Evolutionary conservation across 2,888 invertebrate genomes (phyloP), one percentile per base, ranked within the genome.

Genomic region (Neria commutata): DNA sequence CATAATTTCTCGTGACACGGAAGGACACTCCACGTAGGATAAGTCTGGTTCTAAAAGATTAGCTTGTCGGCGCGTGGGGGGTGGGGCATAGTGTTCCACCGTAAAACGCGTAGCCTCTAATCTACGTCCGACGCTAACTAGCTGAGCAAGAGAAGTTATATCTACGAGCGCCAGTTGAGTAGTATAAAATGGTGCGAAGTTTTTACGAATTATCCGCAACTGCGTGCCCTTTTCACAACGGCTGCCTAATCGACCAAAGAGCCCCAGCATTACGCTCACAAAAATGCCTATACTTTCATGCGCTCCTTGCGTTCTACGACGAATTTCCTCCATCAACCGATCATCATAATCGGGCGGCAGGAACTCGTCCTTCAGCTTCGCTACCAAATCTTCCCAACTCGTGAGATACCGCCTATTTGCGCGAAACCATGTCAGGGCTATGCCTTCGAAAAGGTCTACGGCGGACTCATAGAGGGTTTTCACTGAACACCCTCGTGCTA

Each of bases 271-370:
- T 16, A 37, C 37, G 11, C 51, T 52, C 1, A 50, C 50, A 25
- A 46, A 58, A 11, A 50, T 48, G 11, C 60, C 60, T 11, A 60
- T 60, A 1, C 42, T 45, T 24, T 60, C 56, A 8, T 24, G 5
- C 14, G 40, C 40, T 8, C 60, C 56, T n/a, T 56, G 46, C 1
- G 53, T 60, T 3, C 56, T 33, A 16, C 29, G n/a, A 26, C 47
- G 19, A 1, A 60, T 53, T 24, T 60, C 40, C n/a, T 52, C 56
- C 48, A 51, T 47, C 1, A 57, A 42, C 17, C 47, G 14, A 21
- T 60, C 59, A 5, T 59, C 49, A 19, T 58, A 58, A 2, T 34
- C 58, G 5, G 45, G 47, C n/a, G 54, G 54, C 3, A 58, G 24
- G 26, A 58, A 58, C 21, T 58, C 54, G 5, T 23, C 48, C 26